These are phyloP conservation scores for Drosophila mayaguana DNA, from an alignment of 2,888 invertebrate genomes.

Conservation along the genomic window DNA sequence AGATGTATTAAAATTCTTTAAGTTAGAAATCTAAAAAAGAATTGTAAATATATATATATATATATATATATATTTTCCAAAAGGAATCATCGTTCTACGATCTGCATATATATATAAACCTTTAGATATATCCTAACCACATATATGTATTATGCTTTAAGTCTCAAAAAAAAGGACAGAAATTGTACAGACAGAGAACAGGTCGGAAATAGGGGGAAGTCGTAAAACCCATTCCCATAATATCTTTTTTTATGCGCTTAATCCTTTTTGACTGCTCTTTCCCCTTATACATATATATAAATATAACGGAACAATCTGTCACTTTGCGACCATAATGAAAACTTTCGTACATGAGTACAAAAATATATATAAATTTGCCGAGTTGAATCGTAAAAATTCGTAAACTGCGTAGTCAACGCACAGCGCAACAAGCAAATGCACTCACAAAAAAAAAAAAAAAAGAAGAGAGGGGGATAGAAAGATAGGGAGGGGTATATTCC, in stretches of 20 bases:
- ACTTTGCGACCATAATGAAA: slow-evolving; percentile 71
- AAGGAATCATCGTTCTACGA: too few species aligned
- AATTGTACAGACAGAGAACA: neutral
- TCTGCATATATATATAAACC: too few species aligned
- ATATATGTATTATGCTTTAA: slow-evolving; percentile 14
- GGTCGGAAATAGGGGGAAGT: neutral
- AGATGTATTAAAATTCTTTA: too few species aligned
- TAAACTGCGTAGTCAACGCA: slow-evolving; percentile 58
- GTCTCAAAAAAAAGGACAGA: neutral
- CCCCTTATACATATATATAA: neutral
- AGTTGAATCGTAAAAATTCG: slow-evolving; percentile 68
- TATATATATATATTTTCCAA: too few species aligned
- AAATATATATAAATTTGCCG: slow-evolving; percentile 35
- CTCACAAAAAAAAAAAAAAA: slow-evolving; percentile 41
- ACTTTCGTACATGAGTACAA: slow-evolving; percentile 46
- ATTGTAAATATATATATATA: too few species aligned
- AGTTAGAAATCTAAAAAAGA: too few species aligned
- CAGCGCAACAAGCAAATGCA: slow-evolving; percentile 75
- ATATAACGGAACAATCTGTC: slow-evolving; percentile 59
- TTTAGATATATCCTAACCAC: neutral
- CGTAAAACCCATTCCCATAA: slow-evolving; percentile 40
- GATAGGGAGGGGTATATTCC: neutral
- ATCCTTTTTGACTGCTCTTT: slow-evolving; percentile 38
- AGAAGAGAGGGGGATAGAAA: neutral
- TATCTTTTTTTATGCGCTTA: slow-evolving; percentile 56